Evolutionary conservation across 1,140 invertebrate species (phyloP).

Genomic region (Diorhabda sublineata): DNA sequence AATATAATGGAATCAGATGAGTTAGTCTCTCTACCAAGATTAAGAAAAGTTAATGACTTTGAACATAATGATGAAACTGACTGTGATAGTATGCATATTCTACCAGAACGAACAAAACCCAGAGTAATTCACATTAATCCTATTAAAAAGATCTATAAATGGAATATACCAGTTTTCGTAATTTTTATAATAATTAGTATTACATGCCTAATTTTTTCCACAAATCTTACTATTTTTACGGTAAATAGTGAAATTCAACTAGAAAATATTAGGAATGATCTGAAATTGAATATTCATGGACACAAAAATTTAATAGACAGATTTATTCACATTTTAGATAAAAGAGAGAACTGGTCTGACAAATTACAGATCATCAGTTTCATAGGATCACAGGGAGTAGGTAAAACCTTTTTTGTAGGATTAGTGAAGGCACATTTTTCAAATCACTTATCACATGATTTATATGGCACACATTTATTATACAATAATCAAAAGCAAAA

Average conservation of each 20-base stretch:
- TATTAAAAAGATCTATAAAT: background rate
- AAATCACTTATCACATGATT: constrained; percentile 9
- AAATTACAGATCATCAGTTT: constrained; percentile 17
- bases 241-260: constrained; percentile 13
- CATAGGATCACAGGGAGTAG: constrained; percentile 17
- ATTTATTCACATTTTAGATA: constrained; percentile 8
- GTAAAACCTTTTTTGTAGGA: constrained; percentile 17
- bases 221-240: background rate
- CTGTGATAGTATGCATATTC: background rate
- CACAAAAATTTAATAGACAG: constrained; percentile 3
- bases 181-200: constrained; percentile 5
- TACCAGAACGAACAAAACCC: background rate
- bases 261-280: constrained; percentile 8
- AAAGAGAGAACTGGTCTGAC: background rate
- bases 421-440: constrained; percentile 16
- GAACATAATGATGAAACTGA: background rate
- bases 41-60: background rate
- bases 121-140: background rate
- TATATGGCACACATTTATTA: constrained; percentile 7
- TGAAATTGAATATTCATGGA: constrained; percentile 7
- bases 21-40: background rate
- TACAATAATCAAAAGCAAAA: constrained; percentile 3
- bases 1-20: constrained; percentile 1
- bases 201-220: background rate
- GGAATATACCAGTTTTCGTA: background rate